Evolutionary conservation across 2,888 invertebrate genomes (phyloP), one percentile per base, ranked within the genome.

Genomic region (Macrosiphum euphorbiae): DNA sequence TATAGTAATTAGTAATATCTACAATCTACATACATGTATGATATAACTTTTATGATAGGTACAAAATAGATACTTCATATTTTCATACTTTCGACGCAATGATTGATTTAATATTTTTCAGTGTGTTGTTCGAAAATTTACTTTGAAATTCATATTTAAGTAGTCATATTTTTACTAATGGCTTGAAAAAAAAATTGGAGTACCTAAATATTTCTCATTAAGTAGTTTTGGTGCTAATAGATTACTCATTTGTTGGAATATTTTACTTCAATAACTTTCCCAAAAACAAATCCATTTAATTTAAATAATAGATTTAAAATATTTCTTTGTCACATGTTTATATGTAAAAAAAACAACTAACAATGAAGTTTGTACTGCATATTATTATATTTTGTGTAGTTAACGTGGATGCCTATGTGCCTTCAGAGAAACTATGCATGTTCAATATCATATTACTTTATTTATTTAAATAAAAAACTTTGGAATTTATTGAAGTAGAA

Each of bases 311-410:
- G 13, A 55, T 88, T 88, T 26, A 67, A 90, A 24, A 35, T 67
- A 44, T 67, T 50, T 26, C 16, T 50, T 50, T 28, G 24, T 44
- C n/a, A 41, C 13, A 10, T 50, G 58, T 89, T 16, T 41, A 44
- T 35, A 61, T 28, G 24, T 35, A 50, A 78, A 90, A 90, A 90
- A 44, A 16, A 90, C 35, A 26, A 67, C 35, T 50, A 35, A 90
- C 50, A 50, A 52, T 90, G 7, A n/a, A 78, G 44, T n/a, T 47
- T 44, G 28, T 10, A 67, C n/a, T n/a, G n/a, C 35, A 50, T 35
- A 50, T 90, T 90, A 90, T 90, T 28, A 7, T 61, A 90, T 50
- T 67, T n/a, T 50, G n/a, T 24, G 1, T n/a, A n/a, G 67, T 78
- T 78, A 26, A 52, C 35, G 26, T 50, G 26, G 28, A 50, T 50